Evolutionary conservation across 2,113 vertebrate species (phyloP), one percentile per base, ranked within the genome.

Genomic region (Platichthys stellatus): DNA sequence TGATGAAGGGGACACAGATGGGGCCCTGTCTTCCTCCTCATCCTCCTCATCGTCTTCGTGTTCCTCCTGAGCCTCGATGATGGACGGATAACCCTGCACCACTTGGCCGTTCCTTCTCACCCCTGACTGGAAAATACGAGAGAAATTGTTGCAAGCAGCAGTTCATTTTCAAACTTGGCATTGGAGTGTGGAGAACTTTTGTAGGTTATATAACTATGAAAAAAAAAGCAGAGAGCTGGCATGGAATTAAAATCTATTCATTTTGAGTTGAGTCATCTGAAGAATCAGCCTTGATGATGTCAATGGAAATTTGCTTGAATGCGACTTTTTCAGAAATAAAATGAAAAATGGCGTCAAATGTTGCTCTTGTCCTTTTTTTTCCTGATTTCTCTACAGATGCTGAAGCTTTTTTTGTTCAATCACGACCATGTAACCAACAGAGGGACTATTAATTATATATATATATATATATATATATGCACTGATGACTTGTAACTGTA

Each of bases 81-180:
- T 73, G 31, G 86, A 76, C 0, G 86, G 83, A 24, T 82, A 85
- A 35, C 88, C 89, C 51, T 89, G 90, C 71, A 89, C 58, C 57
- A 92, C 70, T 35, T 51, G 82, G 3, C 92, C 93, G 0, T 93
- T 93, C 54, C 88, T 88, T 60, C 83, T 89, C 40, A 86, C 79
- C 12, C 61, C 80, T 13, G 79, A 62, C 92, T 94, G 72, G 12
- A 77, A 69, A 23, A 0, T 35, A 26, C 5, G 14, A 53, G 63
- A 57, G 24, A 2, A 67, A 43, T 10, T 2, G 53, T 13, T 57
- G 26, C 56, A 17, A 24, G 20, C 18, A 5, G 6, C 1, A 4
- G n/a, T 40, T 43, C 9, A 57, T 28, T 54, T 59, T 43, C 1
- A 64, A 71, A 57, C 4, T 7, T 28, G 14, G n/a, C 12, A 18